These are phyloP conservation scores for Acestrorhynchus altus DNA, from an alignment of 2,797 vertebrate species.

Conservation along the genomic window DNA sequence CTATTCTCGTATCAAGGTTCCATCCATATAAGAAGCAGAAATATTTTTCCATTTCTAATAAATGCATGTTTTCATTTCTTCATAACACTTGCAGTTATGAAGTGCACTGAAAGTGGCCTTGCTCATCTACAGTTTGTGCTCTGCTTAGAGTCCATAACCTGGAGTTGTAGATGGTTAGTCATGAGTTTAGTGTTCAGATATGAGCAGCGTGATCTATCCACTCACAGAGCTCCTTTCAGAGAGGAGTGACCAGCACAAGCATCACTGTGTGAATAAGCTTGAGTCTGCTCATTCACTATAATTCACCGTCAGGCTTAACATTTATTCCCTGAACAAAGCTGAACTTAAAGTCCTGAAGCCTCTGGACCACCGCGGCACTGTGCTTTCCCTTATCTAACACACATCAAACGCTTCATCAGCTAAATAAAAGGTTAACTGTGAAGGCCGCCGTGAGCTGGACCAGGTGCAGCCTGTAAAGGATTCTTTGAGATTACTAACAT, in stretches of 20 bases:
- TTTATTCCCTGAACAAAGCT: neutral
- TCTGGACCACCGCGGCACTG: neutral
- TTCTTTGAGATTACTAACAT: neutral
- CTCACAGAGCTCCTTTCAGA: neutral
- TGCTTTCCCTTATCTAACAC: neutral
- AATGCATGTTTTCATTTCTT: neutral
- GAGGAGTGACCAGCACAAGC: neutral
- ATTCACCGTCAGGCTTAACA: too few species aligned
- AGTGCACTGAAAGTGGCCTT: neutral
- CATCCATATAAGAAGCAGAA: neutral
- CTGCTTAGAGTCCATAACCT: neutral
- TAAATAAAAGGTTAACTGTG: conserved; percentile 12
- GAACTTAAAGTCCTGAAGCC: neutral
- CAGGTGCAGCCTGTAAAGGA: conserved; percentile 14
- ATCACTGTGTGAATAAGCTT: neutral
- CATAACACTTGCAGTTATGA: neutral
- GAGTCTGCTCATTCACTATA: neutral
- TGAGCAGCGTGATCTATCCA: neutral
- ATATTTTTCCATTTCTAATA: neutral
- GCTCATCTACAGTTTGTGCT: neutral
- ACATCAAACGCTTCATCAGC: neutral
- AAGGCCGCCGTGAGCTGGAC: conserved; percentile 11
- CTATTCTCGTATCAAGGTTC: neutral
- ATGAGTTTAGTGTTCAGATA: neutral
- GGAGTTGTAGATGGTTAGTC: neutral